Base-by-base conservation (phyloP, 2,888 invertebrate genomes). In the Erynnis tages region DNA sequence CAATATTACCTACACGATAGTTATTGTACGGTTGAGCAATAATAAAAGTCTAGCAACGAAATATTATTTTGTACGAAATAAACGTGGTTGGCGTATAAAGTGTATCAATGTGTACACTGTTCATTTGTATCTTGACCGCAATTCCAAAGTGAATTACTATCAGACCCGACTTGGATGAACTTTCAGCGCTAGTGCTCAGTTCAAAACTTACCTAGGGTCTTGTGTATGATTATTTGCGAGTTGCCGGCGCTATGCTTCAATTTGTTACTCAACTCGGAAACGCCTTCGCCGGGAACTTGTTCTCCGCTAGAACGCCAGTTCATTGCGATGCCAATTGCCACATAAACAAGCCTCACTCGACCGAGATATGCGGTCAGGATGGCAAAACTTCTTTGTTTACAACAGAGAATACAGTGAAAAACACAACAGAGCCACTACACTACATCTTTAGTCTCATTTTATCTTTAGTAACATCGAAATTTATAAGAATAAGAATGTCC, bases 311-410 rank as follows among this genome's bases (percentile, higher is more conserved):
- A 53, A 57, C 67, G 67, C 65, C 69, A 70, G 80, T 78, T 80
- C 81, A 79, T 81, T 77, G 78, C 76, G 71, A 76, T 72, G 72
- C 77, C 83, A 79, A 85, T 83, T 85, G 82, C 79, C 76, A 78
- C 77, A 82, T 81, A 86, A 86, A 83, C 81, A 82, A 84, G 78
- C 71, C 76, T 68, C 66, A 70, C 68, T 63, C 69, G 63, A 67
- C 67, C 70, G 58, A 70, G 71, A 71, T 71, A 73, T 70, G 74
- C 71, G 70, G 69, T 67, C 69, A 71, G 71, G 73, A 75, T 76
- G 75, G 63, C 67, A 61, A 73, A 82, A 82, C 78, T 83, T 81
- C 69, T 65, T 65, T 77, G 74, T 76, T 76, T 74, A 76, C 72
- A 76, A 70, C 71, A 70, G 71, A 66, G 68, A 69, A 71, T 73